Base-by-base conservation (phyloP, 2,797 vertebrate species). In the Melanotaenia trifasciata region DNA sequence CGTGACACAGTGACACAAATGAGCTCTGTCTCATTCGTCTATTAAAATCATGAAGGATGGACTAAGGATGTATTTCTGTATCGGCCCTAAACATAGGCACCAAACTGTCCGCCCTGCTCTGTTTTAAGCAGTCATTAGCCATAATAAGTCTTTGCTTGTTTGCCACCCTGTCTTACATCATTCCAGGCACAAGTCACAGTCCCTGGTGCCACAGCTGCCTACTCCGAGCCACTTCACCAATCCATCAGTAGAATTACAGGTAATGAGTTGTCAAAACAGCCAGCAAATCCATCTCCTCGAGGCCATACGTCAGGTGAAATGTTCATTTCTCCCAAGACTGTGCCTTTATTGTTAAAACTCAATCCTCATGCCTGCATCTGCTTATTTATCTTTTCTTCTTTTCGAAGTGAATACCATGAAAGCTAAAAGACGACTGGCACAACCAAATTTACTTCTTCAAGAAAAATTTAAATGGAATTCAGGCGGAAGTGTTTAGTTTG, bases 191-290 rank as follows among this genome's bases (percentile, higher is more conserved):
- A 88, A 88, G 85, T 80, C 47, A 62, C 74, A 51, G 80, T 88
- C 87, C 87, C 85, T 64, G 82, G 87, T 79, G 83, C 87, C 82
- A 82, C 62, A 40, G 74, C 85, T 77, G 83, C 85, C 84, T 64
- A 72, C 86, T 87, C 90, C 64, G 81, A 90, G 91, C 87, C 84
- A 83, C 86, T 80, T 87, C 90, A 84, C 85, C 90, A 32, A 87
- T 85, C 93, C 88, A 84, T 95, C 94, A 94, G 85, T 88, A 85
- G 94, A 93, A 95, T 95, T 93, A 94, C 91, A 93, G 92, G 93
- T 94, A 95, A 95, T 92, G 93, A 94, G 91, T 94, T 94, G 94
- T 95, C 94, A 94, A 91, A 89, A 89, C 84, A 90, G 90, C 67
- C 87, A 51, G 81, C 36, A 75, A 85, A 91, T 81, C 86, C 84